phyloP scores from a whole-genome alignment of 2,113 vertebrate species.

The Hyperopisus bebe region DNA sequence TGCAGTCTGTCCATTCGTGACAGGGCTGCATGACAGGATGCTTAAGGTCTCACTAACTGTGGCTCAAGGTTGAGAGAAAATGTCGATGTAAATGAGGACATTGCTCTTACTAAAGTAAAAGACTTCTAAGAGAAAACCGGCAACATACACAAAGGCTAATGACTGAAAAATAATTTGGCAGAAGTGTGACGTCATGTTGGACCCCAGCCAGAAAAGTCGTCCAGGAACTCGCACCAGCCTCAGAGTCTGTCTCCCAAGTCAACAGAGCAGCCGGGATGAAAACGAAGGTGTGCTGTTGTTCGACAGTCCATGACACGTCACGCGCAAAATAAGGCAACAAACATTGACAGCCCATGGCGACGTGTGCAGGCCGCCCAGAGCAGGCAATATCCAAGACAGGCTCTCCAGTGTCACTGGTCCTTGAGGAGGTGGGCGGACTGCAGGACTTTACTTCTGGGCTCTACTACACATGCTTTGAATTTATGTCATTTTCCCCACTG shows the following conservation, averaged over 20 bases:
- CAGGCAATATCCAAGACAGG: slow-evolving; percentile 50
- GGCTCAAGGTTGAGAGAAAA: not conserved
- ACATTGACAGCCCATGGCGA: slow-evolving; percentile 43
- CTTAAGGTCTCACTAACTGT: not conserved
- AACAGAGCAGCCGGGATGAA: slow-evolving; percentile 42
- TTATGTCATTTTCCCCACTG: slow-evolving; percentile 20
- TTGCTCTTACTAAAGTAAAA: not conserved
- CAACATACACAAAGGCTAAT: not conserved
- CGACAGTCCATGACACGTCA: slow-evolving; percentile 47
- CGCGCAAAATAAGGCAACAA: slow-evolving; percentile 42
- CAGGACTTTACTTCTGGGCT: slow-evolving; percentile 41
- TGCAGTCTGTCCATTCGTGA: not conserved
- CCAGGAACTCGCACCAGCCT: not conserved
- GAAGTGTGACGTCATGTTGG: not conserved
- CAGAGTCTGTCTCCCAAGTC: slow-evolving; percentile 9
- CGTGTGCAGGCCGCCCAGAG: slow-evolving; percentile 51
- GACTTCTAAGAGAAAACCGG: not conserved
- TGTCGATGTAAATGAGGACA: not conserved
- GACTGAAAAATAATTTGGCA: not conserved
- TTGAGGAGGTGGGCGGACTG: slow-evolving; percentile 41
- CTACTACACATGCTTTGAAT: slow-evolving; percentile 32
- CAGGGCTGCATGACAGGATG: not conserved
- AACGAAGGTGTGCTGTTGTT: slow-evolving; percentile 31
- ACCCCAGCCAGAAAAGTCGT: not conserved
- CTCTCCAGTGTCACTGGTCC: slow-evolving; percentile 49